These are phyloP conservation scores for Ailurus styani DNA, from an alignment of 2,113 vertebrate genomes.

Conservation along the genomic window DNA sequence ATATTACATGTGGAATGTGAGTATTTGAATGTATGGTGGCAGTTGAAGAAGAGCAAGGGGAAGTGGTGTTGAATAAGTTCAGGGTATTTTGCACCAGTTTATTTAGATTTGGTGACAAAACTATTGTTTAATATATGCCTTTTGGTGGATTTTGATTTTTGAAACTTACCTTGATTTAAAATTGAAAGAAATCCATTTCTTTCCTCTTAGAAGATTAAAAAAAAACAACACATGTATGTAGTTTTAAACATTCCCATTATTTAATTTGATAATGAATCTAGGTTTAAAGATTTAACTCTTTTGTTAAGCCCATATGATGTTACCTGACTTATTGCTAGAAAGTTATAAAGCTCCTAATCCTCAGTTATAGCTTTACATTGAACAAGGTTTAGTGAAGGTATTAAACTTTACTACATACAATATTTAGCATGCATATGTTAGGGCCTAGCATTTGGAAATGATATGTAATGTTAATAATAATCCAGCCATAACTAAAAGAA, in stretches of 20 bases:
- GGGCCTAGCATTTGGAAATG: slow-evolving; percentile 7
- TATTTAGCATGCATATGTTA: neutral
- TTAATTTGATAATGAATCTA: slow-evolving; percentile 46
- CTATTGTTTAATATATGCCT: neutral
- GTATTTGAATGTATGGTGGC: slow-evolving; percentile 23
- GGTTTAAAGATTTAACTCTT: neutral
- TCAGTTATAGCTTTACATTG: neutral
- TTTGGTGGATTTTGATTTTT: slow-evolving; percentile 30
- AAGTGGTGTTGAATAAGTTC: neutral
- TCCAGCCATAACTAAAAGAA: neutral
- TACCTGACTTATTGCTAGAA: neutral
- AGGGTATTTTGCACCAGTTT: neutral
- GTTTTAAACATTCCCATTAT: slow-evolving; percentile 20
- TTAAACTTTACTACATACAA: neutral
- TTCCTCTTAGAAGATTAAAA: neutral
- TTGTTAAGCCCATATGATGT: neutral
- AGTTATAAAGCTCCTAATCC: neutral
- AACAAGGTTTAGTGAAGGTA: slow-evolving; percentile 34
- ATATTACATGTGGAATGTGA: neutral
- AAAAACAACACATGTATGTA: neutral
- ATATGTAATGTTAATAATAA: neutral
- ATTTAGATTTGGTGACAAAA: slow-evolving; percentile 32
- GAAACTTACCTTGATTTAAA: slow-evolving; percentile 30
- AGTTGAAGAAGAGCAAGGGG: slow-evolving; percentile 11
- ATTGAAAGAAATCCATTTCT: neutral